Conservation (phyloP, 2,888 invertebrate species). For the Aphidoletes aphidimyza region DNA sequence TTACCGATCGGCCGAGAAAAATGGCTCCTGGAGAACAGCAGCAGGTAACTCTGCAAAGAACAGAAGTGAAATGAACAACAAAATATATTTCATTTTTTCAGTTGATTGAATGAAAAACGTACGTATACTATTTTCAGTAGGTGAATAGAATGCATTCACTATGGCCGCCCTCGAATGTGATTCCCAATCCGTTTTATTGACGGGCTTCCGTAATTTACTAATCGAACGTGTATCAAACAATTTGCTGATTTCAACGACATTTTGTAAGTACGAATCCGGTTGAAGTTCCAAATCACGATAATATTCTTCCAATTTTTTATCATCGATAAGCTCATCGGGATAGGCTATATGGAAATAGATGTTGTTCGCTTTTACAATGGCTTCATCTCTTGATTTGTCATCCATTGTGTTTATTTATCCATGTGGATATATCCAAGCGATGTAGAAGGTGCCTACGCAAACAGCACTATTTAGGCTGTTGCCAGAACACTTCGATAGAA, state of each 20-base stretch:
- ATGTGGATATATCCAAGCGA: no score
- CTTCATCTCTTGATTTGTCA: constrained; percentile 71
- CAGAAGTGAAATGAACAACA: not conserved
- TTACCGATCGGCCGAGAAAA: not conserved
- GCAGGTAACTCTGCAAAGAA: not conserved
- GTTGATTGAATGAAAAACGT: not conserved
- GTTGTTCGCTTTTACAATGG: constrained; percentile 72
- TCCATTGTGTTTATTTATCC: no score
- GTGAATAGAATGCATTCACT: not conserved
- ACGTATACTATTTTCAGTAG: not conserved
- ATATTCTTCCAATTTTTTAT: constrained; percentile 61
- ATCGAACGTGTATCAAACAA: not conserved
- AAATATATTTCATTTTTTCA: not conserved
- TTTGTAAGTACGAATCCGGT: not conserved
- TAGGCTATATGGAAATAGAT: constrained; percentile 79
- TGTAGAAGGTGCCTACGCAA: no score
- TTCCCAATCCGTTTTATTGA: constrained; percentile 54
- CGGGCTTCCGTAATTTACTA: not conserved
- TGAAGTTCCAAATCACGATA: not conserved
- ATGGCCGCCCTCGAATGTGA: not conserved
- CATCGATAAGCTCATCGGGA: constrained; percentile 75
- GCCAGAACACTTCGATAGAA: no score
- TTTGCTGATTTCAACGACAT: not conserved
- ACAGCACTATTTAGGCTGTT: no score
- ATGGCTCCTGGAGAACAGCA: not conserved